Base-by-base conservation (phyloP, 1,140 invertebrate species). In the Drosophila ananassae region DNA sequence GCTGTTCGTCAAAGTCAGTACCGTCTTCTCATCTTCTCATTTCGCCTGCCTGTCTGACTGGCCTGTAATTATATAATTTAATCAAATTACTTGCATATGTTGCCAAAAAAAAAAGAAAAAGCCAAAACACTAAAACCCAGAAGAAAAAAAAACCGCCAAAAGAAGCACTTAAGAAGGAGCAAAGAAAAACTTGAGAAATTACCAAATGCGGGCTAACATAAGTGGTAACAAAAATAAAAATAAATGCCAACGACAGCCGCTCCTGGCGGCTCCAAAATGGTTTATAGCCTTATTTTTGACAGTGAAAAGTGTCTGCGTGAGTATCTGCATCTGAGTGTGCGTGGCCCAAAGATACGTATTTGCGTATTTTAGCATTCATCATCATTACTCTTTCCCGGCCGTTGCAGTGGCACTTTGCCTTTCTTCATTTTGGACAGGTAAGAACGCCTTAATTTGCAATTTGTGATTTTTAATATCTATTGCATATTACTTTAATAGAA, bases 31-130 rank as follows among this genome's bases (percentile, higher is more conserved):
- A 68, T 69, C 52, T 69, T 54, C 21, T 39, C 64, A 71, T 58
- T 37, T 74, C 54, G 71, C 37, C 71, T 73, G 68, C 44, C 68
- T 73, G 64, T 44, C 41, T 13, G 64, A 17, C 41, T 13, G 63
- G 67, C 73, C 84, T 89, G 68, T 83, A 87, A 89, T 87, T 87
- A 87, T 89, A 89, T 89, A 89, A 89, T 89, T 89, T 89, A 89
- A 89, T 83, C 79, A 89, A 87, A 87, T 89, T 89, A 89, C 83
- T 89, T 89, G 83, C 83, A 89, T 83, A 89, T 89, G 84, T 89
- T 89, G 73, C 83, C 83, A 69, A 89, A 89, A 89, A 73, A 64
- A 89, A 89, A 73, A 57, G 22, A 55, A 60, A 66, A 56, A 46
- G 21, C 59, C 47, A 32, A 63, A 66, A 59, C 51, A 62, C 59